Percentiles rank a stretch among this genome's conserved stretches.
phyloP scores from a whole-genome alignment of 1,140 invertebrate species.

The Drosophila orena region DNA sequence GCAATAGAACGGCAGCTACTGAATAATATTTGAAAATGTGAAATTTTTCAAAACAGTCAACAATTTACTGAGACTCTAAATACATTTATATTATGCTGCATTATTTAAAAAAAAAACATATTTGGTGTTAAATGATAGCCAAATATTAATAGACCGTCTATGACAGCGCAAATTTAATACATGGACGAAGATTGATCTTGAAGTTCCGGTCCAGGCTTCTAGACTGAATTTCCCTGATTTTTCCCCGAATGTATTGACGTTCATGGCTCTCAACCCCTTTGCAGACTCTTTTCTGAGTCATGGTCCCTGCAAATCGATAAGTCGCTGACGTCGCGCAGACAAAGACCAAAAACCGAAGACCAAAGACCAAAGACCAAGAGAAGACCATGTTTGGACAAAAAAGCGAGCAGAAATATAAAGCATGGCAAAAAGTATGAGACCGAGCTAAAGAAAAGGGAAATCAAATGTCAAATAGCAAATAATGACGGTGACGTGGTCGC shows the following conservation, averaged over 20 bases:
- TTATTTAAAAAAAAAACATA: background rate
- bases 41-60: no score
- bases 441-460: conserved; percentile 51
- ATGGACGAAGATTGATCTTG: background rate
- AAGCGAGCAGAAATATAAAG: conserved; percentile 32
- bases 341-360: conserved; percentile 41
- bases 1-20: background rate
- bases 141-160: background rate
- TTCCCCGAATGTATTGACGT: conserved; percentile 5
- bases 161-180: background rate
- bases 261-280: conserved; percentile 13
- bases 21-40: no score
- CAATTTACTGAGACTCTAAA: no score
- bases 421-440: conserved; percentile 1
- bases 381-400: conserved; percentile 58
- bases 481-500: conserved; percentile 67
- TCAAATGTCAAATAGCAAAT: conserved; percentile 79
- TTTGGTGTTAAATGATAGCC: background rate
- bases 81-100: background rate
- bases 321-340: conserved; percentile 64
- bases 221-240: background rate
- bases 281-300: conserved; percentile 69
- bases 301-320: conserved; percentile 74
- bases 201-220: conserved; percentile 26
- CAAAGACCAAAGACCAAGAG: conserved; percentile 43